phyloP scores from a whole-genome alignment of 2,113 vertebrate genomes.

The Furnarius figulus region DNA sequence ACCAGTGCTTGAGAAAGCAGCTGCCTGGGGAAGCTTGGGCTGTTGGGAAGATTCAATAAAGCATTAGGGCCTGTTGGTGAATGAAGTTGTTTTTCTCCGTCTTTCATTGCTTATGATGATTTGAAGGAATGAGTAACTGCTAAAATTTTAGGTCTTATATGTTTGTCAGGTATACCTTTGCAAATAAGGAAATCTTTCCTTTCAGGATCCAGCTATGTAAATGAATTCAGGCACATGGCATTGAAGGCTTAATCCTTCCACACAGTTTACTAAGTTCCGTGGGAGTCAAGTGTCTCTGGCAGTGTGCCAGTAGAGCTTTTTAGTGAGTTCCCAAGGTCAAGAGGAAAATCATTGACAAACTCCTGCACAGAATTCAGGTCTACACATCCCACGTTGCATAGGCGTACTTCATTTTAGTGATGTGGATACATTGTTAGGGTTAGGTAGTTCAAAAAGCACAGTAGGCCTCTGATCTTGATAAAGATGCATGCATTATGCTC shows the following conservation, averaged over 20 bases:
- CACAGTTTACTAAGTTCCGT: not conserved
- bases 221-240: not conserved
- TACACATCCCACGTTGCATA: accelerated
- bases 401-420: not conserved
- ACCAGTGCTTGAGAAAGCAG: not conserved
- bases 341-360: not conserved
- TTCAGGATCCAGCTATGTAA: not conserved
- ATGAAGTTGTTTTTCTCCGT: not conserved
- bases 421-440: not conserved
- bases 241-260: not conserved
- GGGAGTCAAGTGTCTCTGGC: not conserved
- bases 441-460: not conserved
- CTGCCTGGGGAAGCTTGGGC: not conserved
- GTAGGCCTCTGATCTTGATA: not conserved
- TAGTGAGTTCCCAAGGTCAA: not conserved
- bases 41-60: not conserved
- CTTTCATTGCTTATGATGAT: not conserved
- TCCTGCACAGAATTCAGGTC: not conserved
- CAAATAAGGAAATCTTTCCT: not conserved
- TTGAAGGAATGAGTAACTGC: not conserved
- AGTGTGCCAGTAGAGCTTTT: not conserved
- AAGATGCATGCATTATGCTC: not conserved
- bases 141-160: not conserved
- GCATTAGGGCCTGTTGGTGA: not conserved
- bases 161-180: not conserved